Evolutionary conservation across 2,797 vertebrate genomes (phyloP), one percentile per base, ranked within the genome.

Genomic region (Chiroxiphia lanceolata): DNA sequence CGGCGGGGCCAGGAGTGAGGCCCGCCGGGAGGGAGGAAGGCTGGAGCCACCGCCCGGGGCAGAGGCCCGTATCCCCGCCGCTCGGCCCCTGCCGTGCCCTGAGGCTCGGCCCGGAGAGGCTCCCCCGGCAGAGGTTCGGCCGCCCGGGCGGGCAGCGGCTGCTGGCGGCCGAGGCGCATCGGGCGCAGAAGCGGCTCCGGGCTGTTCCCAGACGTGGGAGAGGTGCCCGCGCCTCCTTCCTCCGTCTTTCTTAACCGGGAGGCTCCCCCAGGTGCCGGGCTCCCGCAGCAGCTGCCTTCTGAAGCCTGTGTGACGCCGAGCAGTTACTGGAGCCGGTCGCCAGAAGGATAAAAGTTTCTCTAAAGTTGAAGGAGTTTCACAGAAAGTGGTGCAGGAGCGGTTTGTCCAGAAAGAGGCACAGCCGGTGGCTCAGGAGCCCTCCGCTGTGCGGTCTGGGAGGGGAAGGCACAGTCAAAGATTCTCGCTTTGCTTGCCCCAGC

Each of bases 351-450:
- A 13, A 25, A 18, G 4, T 10, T 4, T 27, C 16, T 5, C 25
- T 0, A 2, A 21, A 51, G 40, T 3, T 16, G 29, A 18, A 12
- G 10, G 15, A 27, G 10, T 14, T 53, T 69, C 5, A 1, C 13
- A 2, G 31, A 2, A 15, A 33, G 47, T 48, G 3, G 5, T 4
- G 8, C 16, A 2, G 15, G 15, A 13, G 5, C 0, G 2, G 6
- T 4, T 44, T 27, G 11, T 15, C 6, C 45, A 1, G 50, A 3
- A 2, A 15, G 9, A 6, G 15, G 2, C 9, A 1, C 40, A 1
- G 38, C 1, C n/a, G 2, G 34, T 3, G 47, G 31, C n/a, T 26
- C 25, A 0, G 42, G 45, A 50, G 17, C 11, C 2, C 40, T 29
- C 15, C 2, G 47, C 11, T 40, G 7, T 3, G 42, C 1, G 1